phyloP scores from a whole-genome alignment of 2,113 vertebrate species.

The Pachycephala philippinensis region DNA sequence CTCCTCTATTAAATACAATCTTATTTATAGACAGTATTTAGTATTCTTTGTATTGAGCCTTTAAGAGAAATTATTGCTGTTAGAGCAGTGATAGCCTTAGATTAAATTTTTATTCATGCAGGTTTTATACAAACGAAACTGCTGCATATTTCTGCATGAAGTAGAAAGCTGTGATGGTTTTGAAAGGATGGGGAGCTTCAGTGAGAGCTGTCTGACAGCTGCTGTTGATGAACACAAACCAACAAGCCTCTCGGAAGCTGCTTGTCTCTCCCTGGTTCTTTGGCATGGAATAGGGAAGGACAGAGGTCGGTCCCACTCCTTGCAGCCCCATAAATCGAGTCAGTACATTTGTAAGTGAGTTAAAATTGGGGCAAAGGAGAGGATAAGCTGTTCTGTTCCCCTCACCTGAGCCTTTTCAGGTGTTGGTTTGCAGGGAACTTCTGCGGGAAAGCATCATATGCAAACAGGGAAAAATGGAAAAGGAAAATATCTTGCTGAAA shows the following conservation, averaged over 20 bases:
- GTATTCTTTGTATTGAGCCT: slow-evolving; percentile 19
- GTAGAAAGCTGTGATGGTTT: not conserved
- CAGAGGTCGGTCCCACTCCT: not conserved
- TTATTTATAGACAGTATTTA: slow-evolving; percentile 38
- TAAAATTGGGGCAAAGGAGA: not conserved
- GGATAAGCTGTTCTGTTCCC: not conserved
- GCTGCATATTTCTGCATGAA: not conserved
- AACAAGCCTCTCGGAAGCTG: not conserved
- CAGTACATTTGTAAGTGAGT: not conserved
- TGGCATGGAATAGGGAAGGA: not conserved
- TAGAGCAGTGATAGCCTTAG: not conserved
- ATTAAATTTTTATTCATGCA: slow-evolving; percentile 40
- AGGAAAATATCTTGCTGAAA: not conserved
- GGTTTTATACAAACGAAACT: not conserved
- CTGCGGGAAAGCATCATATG: not conserved
- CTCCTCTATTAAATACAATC: not conserved
- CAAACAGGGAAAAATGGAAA: not conserved
- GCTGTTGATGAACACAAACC: not conserved
- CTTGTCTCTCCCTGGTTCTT: not conserved
- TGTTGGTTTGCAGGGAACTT: not conserved
- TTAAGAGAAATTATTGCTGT: slow-evolving; percentile 22
- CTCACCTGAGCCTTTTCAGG: not conserved
- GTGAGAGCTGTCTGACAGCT: not conserved
- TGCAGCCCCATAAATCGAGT: not conserved
- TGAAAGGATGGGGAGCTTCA: not conserved